Evolutionary conservation across 2,113 vertebrate species (phyloP).

Genomic region (Centropristis striata): DNA sequence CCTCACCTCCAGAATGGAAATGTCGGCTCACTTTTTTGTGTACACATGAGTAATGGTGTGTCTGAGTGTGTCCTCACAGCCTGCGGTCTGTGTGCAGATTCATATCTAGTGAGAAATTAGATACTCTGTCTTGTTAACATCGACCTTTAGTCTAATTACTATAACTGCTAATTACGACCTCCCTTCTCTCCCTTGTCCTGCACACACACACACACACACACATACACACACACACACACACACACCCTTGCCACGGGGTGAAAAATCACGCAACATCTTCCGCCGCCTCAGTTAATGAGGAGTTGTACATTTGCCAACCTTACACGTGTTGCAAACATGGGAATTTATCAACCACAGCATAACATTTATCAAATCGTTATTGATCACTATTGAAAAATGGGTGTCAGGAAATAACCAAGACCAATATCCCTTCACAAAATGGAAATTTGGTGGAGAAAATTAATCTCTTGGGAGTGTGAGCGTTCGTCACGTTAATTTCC

Average conservation of each 20-base stretch:
- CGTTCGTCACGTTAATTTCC: not conserved
- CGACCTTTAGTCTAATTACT: slow-evolving; percentile 78
- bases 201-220: slow-evolving; percentile 7
- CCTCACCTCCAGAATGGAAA: slow-evolving; percentile 57
- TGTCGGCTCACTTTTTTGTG: slow-evolving; percentile 48
- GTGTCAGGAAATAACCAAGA: not conserved
- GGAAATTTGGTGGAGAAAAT: not conserved
- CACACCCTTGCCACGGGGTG: slow-evolving; percentile 13
- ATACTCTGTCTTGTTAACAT: slow-evolving; percentile 77
- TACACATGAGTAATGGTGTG: slow-evolving; percentile 22
- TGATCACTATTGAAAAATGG: slow-evolving; percentile 2
- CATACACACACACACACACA: not conserved
- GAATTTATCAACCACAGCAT: not conserved
- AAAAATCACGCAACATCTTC: slow-evolving; percentile 15
- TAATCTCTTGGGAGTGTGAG: not conserved
- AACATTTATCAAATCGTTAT: not conserved
- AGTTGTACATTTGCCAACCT: slow-evolving; percentile 20
- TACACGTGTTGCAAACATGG: not conserved
- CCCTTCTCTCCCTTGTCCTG: not conserved
- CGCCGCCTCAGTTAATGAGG: slow-evolving; percentile 18
- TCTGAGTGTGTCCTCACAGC: slow-evolving; percentile 16
- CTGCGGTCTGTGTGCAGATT: slow-evolving; percentile 53
- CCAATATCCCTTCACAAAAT: not conserved
- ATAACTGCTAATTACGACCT: slow-evolving; percentile 65
- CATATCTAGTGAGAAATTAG: slow-evolving; percentile 71